Evolutionary conservation across 2,113 vertebrate genomes (phyloP).

Genomic region (Oryzias curvinotus): DNA sequence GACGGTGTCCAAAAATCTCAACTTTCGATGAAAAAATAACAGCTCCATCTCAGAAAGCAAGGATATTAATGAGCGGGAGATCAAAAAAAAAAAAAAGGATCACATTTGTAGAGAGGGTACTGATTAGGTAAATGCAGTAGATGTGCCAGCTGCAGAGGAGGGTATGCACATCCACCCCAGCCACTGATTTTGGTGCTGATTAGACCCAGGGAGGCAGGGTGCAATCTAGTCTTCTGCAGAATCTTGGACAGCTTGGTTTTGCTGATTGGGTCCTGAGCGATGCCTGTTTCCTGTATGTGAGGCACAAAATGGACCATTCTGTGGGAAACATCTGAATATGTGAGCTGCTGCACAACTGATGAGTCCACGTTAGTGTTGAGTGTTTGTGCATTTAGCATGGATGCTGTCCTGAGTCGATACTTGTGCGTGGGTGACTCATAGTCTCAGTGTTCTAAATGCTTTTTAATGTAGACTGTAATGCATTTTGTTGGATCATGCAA

Average conservation of each 20-base stretch:
- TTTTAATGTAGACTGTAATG: conserved; percentile 24
- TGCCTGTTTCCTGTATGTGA: conserved; percentile 32
- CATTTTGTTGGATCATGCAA: conserved; percentile 13
- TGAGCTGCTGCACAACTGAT: conserved; percentile 26
- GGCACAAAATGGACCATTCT: conserved; percentile 26
- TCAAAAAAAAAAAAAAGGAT: conserved; percentile 30
- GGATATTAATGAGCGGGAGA: conserved; percentile 42
- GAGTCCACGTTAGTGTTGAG: conserved; percentile 3
- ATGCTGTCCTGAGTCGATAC: conserved; percentile 18
- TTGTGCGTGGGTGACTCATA: not conserved
- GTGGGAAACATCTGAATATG: conserved; percentile 47
- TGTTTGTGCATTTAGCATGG: conserved; percentile 25
- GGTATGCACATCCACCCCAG: conserved; percentile 30
- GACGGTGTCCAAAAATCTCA: too few relatives aligned
- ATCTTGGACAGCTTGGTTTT: conserved; percentile 27
- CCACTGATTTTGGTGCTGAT: conserved; percentile 52
- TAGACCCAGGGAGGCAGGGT: conserved; percentile 49
- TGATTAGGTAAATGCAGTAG: conserved; percentile 52
- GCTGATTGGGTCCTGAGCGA: conserved; percentile 62
- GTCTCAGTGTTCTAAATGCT: conserved; percentile 34
- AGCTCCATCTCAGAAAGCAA: conserved; percentile 17
- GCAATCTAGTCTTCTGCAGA: conserved; percentile 20
- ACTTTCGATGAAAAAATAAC: not conserved
- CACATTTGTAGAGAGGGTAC: conserved; percentile 30
- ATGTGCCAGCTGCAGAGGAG: conserved; percentile 60